phyloP scores from a whole-genome alignment of 2,797 vertebrate genomes.

The Zalophus californianus region DNA sequence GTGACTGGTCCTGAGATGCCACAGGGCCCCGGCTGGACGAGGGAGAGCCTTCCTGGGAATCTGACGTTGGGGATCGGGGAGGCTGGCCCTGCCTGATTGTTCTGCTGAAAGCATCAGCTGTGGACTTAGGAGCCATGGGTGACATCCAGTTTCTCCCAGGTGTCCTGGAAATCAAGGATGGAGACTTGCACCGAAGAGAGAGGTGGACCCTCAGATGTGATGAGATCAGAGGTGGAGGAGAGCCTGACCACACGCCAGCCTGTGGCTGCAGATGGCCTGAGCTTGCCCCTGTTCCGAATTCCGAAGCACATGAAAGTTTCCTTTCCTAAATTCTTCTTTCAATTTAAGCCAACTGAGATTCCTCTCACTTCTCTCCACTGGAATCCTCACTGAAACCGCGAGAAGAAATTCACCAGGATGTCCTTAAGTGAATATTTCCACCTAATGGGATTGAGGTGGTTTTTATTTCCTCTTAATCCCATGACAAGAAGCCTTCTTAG shows the following conservation, averaged over 20 bases:
- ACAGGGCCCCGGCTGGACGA: rapidly evolving
- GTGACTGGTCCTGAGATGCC: neutral
- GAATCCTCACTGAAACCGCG: rapidly evolving
- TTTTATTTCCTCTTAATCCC: neutral
- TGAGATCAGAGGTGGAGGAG: rapidly evolving
- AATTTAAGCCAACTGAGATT: too few relatives aligned
- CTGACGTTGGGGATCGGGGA: neutral
- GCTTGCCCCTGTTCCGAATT: rapidly evolving
- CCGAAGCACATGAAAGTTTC: rapidly evolving
- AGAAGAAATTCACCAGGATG: rapidly evolving
- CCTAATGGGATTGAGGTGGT: too few relatives aligned
- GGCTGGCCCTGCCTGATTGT: rapidly evolving
- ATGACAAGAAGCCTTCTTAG: neutral
- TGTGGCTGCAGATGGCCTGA: rapidly evolving
- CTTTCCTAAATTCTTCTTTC: too few relatives aligned
- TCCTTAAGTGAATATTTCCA: rapidly evolving
- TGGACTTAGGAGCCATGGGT: rapidly evolving
- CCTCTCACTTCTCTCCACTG: neutral
- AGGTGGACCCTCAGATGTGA: rapidly evolving
- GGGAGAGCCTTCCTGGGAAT: rapidly evolving
- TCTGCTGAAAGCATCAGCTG: neutral
- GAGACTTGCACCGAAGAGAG: rapidly evolving
- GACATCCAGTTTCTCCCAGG: rapidly evolving
- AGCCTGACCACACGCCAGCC: rapidly evolving
- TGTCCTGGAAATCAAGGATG: too few relatives aligned